Percentiles rank a stretch among this genome's conserved stretches.
phyloP scores from a whole-genome alignment of 1,140 invertebrate species.

The Drosophila ananassae region DNA sequence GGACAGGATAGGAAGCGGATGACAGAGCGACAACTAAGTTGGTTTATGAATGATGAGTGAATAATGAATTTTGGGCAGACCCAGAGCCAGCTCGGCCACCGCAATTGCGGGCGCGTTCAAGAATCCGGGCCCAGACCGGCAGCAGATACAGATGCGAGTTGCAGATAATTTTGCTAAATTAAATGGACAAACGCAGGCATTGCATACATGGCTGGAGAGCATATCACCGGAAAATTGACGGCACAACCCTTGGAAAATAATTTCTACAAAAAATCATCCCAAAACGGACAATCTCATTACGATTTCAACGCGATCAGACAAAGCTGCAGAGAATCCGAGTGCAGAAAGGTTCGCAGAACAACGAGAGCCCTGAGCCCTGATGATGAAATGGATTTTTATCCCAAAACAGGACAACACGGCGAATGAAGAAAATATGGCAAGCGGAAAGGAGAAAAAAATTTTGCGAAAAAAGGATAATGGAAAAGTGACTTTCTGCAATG shows the following conservation, averaged over 20 bases:
- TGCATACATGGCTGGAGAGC: conserved; percentile 28
- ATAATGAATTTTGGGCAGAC: conserved; percentile 54
- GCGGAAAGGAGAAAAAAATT: conserved; percentile 32
- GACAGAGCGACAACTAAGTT: conserved; percentile 19
- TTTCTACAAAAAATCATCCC: conserved; percentile 6
- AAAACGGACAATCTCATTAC: conserved; percentile 79
- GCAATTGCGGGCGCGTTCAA: conserved; percentile 19
- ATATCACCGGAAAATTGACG: conserved; percentile 83
- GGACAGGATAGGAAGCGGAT: conserved; percentile 22
- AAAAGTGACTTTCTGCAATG: conserved; percentile 21
- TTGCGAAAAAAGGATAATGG: conserved; percentile 45
- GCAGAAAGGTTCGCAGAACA: conserved; percentile 8
- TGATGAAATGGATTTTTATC: conserved; percentile 83
- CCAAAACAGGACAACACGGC: conserved; percentile 71
- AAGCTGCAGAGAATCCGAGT: conserved; percentile 36
- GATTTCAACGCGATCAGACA: conserved; percentile 81
- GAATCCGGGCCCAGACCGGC: neutral
- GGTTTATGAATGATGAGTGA: conserved; percentile 51
- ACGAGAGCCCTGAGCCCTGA: conserved; percentile 60
- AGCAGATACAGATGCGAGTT: conserved; percentile 54
- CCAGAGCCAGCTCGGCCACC: conserved; percentile 32
- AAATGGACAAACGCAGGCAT: conserved; percentile 66
- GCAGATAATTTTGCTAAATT: conserved; percentile 83
- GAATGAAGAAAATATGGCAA: conserved; percentile 13
- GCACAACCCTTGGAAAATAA: conserved; percentile 54